Percentiles rank a stretch among this genome's conserved stretches.
These are phyloP conservation scores for Drosophila antonietae DNA, from an alignment of 2,888 invertebrate species.

Conservation along the genomic window DNA sequence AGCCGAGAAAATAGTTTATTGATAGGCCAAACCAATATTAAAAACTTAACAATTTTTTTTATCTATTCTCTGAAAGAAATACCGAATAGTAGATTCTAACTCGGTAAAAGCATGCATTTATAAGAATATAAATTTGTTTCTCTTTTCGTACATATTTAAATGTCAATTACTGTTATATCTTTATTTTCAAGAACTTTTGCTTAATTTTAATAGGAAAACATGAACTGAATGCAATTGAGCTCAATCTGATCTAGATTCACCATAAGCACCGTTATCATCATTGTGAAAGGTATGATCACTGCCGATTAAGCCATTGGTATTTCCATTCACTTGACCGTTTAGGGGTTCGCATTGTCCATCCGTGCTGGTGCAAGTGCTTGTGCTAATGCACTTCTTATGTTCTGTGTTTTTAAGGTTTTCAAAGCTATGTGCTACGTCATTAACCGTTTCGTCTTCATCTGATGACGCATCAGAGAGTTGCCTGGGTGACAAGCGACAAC, in stretches of 20 bases:
- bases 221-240: neutral
- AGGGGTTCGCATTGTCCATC: neutral
- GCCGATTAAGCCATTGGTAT: neutral
- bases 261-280: neutral
- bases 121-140: neutral
- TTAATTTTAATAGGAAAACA: neutral
- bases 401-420: constrained; percentile 24
- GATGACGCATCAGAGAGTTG: constrained; percentile 91
- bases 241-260: neutral
- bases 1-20: too few species aligned
- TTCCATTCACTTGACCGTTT: neutral
- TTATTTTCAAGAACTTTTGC: neutral
- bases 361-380: constrained; percentile 1
- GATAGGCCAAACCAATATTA: too few species aligned
- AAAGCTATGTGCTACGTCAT: constrained; percentile 29
- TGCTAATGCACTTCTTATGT: neutral
- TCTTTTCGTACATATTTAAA: neutral
- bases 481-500: constrained; percentile 90
- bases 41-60: too few species aligned
- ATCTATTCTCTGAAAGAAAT: neutral
- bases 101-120: too few species aligned
- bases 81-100: neutral
- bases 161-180: neutral
- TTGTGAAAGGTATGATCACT: neutral
- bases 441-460: constrained; percentile 82